These are phyloP conservation scores for Periplaneta americana DNA, from an alignment of 1,140 invertebrate genomes.

Conservation along the genomic window DNA sequence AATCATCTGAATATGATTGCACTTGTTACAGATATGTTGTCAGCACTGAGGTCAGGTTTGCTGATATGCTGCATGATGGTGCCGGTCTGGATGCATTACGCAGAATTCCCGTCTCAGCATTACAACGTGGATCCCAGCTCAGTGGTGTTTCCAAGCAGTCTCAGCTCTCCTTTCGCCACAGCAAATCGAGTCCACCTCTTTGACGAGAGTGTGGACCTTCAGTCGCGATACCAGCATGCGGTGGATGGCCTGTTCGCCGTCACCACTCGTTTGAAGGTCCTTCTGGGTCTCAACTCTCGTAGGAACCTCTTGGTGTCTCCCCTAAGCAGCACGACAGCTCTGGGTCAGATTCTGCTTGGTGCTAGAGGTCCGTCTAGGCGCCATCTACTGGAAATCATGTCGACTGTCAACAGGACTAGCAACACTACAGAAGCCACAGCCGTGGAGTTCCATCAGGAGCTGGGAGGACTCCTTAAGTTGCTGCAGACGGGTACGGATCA, in stretches of 20 bases:
- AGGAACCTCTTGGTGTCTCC: conserved; percentile 8
- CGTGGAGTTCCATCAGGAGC: background rate
- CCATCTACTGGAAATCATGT: background rate
- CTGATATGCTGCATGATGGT: background rate
- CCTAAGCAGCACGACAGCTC: background rate
- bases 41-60: background rate
- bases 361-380: background rate
- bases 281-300: background rate
- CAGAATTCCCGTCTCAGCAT: background rate
- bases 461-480: background rate
- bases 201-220: background rate
- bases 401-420: background rate
- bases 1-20: too few relatives aligned
- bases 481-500: background rate
- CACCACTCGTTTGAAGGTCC: background rate
- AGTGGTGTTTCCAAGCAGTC: background rate
- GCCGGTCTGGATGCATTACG: background rate
- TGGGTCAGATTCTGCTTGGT: conserved; percentile 1
- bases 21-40: too few relatives aligned
- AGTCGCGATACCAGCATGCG: background rate
- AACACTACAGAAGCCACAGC: background rate
- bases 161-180: background rate
- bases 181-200: background rate
- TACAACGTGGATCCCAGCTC: background rate
- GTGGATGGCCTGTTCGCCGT: background rate